Percentiles rank a stretch among this genome's conserved stretches.
Evolutionary conservation across 2,113 vertebrate species (phyloP).

Genomic region (Heterochromis multidens): DNA sequence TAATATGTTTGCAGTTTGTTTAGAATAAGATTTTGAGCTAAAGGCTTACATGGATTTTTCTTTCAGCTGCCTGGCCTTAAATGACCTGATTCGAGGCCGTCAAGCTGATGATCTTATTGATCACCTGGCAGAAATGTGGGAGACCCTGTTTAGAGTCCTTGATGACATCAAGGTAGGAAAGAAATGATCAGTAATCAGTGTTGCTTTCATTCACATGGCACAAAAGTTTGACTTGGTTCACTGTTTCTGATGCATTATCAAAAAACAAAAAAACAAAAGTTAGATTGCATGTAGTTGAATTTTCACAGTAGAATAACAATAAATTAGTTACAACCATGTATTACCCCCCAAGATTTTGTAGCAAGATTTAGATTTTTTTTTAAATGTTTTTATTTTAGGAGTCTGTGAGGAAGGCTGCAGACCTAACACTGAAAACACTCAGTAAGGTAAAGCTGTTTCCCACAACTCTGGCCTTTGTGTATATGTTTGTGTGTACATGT

Average conservation of each 20-base stretch:
- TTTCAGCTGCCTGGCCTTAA: slow-evolving; percentile 90
- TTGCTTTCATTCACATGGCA: background rate
- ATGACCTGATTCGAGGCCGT: slow-evolving; percentile 90
- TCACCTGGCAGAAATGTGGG: slow-evolving; percentile 94
- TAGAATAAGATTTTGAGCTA: background rate
- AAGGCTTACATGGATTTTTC: background rate
- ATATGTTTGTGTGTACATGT: background rate
- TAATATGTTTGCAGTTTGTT: background rate
- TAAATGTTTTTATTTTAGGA: slow-evolving; percentile 78
- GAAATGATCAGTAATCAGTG: background rate
- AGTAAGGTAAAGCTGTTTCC: slow-evolving; percentile 84
- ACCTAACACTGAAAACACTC: slow-evolving; percentile 92
- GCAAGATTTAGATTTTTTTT: background rate
- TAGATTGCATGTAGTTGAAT: background rate
- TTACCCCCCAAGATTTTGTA: background rate
- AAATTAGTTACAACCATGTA: background rate
- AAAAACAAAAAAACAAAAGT: background rate
- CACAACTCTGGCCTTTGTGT: background rate
- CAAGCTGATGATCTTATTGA: slow-evolving; percentile 90
- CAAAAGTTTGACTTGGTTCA: background rate
- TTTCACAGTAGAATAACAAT: background rate
- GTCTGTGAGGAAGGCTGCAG: slow-evolving; percentile 94
- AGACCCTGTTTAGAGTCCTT: slow-evolving; percentile 94
- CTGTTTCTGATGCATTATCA: background rate
- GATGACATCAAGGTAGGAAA: slow-evolving; percentile 94